Evolutionary conservation across 2,113 vertebrate species (phyloP).

Genomic region (Athene cunicularia): DNA sequence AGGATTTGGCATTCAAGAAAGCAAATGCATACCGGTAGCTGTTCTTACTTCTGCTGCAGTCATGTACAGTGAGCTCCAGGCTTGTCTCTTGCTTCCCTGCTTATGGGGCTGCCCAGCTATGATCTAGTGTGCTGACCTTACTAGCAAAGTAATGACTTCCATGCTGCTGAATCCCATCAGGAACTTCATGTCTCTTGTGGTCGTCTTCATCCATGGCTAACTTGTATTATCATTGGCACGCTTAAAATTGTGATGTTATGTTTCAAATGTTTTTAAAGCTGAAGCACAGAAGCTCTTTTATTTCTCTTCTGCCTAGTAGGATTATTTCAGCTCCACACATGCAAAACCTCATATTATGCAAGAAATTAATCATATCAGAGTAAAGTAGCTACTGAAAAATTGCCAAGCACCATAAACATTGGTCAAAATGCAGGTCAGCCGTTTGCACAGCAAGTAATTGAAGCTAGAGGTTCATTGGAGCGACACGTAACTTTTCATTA

Average conservation of each 20-base stretch:
- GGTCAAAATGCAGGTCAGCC: conserved; percentile 76
- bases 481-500: conserved; percentile 75
- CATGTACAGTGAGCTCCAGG: not conserved
- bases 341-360: conserved; percentile 74
- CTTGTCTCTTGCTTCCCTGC: not conserved
- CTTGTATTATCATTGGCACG: conserved; percentile 52
- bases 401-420: conserved; percentile 83
- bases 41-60: not conserved
- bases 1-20: not conserved
- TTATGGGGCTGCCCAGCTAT: not conserved
- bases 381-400: conserved; percentile 82
- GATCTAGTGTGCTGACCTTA: not conserved
- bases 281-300: conserved; percentile 70
- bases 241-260: conserved; percentile 80
- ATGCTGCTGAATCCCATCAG: conserved; percentile 27
- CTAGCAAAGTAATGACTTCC: not conserved
- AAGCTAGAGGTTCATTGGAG: conserved; percentile 72
- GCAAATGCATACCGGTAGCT: not conserved
- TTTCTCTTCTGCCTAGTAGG: conserved; percentile 71
- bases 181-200: conserved; percentile 19
- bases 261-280: conserved; percentile 78
- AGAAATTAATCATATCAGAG: conserved; percentile 82
- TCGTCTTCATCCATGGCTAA: conserved; percentile 51
- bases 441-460: conserved; percentile 76
- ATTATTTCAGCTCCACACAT: conserved; percentile 74